These are phyloP conservation scores for Zapornia atra DNA, from an alignment of 2,113 vertebrate species.

Conservation along the genomic window DNA sequence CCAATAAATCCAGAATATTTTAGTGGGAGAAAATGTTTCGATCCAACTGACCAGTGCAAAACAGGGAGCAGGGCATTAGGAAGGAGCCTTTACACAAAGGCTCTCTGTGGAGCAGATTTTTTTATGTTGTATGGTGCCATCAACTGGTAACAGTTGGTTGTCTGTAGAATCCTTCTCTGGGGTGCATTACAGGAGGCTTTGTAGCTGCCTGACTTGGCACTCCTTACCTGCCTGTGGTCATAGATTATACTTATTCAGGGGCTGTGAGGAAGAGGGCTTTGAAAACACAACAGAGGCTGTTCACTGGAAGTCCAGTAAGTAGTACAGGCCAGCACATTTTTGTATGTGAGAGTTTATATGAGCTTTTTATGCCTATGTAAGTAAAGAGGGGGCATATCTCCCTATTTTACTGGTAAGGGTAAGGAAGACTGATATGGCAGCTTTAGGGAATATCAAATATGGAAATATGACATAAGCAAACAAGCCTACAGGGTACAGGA, in stretches of 20 bases:
- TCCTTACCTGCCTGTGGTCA: background rate
- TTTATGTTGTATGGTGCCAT: background rate
- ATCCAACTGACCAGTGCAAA: background rate
- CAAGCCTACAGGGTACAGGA: background rate
- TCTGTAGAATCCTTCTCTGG: background rate
- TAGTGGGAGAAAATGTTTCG: background rate
- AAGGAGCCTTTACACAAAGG: background rate
- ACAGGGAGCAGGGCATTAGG: background rate
- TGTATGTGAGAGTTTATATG: background rate
- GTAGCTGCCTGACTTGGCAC: background rate
- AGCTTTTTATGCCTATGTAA: background rate
- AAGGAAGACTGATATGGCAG: background rate
- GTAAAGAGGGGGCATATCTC: background rate
- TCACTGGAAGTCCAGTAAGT: background rate
- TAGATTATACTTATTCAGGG: background rate
- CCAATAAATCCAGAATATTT: background rate
- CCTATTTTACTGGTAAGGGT: background rate
- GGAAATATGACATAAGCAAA: background rate
- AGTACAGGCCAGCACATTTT: background rate
- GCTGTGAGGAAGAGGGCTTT: background rate
- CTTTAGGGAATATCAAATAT: background rate
- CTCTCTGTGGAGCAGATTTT: background rate
- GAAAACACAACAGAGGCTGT: background rate
- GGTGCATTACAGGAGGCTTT: background rate
- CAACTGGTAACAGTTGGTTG: background rate